A percentile compares a stretch with the other conserved stretches of the same genome.
Evolutionary conservation across 2,797 vertebrate genomes (phyloP).

Genomic region (Toxotes lorentzi): DNA sequence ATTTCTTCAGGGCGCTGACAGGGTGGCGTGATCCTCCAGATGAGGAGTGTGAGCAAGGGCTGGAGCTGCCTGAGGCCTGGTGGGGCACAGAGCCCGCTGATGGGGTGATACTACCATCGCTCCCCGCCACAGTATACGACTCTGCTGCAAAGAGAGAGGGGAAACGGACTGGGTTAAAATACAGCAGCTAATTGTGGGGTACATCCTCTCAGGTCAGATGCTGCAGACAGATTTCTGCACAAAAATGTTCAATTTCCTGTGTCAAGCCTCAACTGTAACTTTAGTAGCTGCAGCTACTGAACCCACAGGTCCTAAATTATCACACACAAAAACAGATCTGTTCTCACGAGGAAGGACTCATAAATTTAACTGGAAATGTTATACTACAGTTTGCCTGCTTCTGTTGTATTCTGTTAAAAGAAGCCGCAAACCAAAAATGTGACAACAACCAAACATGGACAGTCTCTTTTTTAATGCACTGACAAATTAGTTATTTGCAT

Average conservation of each 20-base stretch:
- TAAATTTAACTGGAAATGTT: constrained; percentile 12
- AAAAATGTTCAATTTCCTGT: constrained; percentile 80
- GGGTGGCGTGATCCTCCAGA: constrained; percentile 85
- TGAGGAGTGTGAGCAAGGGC: constrained; percentile 81
- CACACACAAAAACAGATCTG: constrained; percentile 15
- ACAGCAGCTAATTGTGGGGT: constrained; percentile 56
- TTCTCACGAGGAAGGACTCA: constrained; percentile 30
- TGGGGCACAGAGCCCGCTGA: constrained; percentile 83
- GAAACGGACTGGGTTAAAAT: constrained; percentile 37
- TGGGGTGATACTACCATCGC: constrained; percentile 85
- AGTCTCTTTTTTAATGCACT: too few species aligned
- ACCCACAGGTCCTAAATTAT: constrained; percentile 17
- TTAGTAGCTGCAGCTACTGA: constrained; percentile 45
- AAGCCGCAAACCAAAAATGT: neutral
- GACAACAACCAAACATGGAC: neutral
- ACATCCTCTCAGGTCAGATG: constrained; percentile 64
- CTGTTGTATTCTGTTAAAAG: neutral
- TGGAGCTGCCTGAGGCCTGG: constrained; percentile 86
- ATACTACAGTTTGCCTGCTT: constrained; percentile 1
- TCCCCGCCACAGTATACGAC: constrained; percentile 87
- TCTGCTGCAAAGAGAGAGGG: constrained; percentile 71
- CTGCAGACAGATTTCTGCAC: constrained; percentile 61
- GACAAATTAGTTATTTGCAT: too few species aligned
- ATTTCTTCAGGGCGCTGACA: constrained; percentile 89
- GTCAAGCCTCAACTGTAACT: constrained; percentile 60